Base-by-base conservation (phyloP, 2,113 vertebrate species). In the Triplophysa rosa region DNA sequence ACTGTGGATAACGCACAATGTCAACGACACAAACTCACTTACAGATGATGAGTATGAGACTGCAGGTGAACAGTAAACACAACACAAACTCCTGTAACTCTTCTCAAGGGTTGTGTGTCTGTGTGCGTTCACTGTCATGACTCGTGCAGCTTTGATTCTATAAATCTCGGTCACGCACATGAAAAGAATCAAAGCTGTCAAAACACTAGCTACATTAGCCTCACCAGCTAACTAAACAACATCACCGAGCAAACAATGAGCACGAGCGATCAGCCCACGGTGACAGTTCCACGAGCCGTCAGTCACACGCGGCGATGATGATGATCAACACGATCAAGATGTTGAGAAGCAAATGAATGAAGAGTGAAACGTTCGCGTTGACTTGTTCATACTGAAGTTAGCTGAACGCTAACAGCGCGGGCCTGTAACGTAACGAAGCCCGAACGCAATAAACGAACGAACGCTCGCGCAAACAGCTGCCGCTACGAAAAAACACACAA, bases 101-200 rank as follows among this genome's bases (percentile, higher is more conserved):
- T 63, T 68, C 54, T 68, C 76, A 4, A 26, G 62, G 10, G 1
- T 2, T 21, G 42, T 17, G 42, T 9, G 47, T 45, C 4, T 45
- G 42, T 45, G 42, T 45, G 8, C 5, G 42, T 45, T 45, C 2
- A 45, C 11, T 11, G 42, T 45, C 33, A 37, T 37, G 33, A 37
- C 33, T 37, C 33, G 33, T 37, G 33, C 33, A 37, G 33, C 33
- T 37, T 37, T 37, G 33, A 37, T 37, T 37, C 33, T 37, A 0
- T 37, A 37, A 37, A 37, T 37, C 61, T 62, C 52, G 16, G 4
- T 17, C 37, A 29, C 71, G 37, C 49, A 40, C 54, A 42, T 42
- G 54, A 61, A 33, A n/a, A 24, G 54, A 72, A 72, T 75, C 40
- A 63, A 63, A 63, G 72, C 72, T 75, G 72, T 75, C 72, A 75